Evolutionary conservation across 92 coral and sea anemone genomes (phyloP), one percentile per base, ranked within the genome.

Genomic region (Palythoa caribaeorum): DNA sequence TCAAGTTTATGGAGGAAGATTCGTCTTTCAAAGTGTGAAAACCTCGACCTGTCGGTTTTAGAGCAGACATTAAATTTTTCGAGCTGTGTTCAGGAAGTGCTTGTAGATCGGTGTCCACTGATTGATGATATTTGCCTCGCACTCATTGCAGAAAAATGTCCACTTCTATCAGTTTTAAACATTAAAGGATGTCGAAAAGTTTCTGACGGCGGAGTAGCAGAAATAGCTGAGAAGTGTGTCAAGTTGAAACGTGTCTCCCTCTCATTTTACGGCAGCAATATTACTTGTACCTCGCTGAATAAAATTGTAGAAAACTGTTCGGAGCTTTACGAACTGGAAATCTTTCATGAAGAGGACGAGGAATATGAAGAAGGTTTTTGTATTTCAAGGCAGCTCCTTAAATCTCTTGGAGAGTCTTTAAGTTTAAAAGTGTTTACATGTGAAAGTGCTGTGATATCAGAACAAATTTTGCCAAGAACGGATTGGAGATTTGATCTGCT

Each of bases 1-100:
- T 40, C 93, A 5, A 93, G 92, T 71, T 94, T 94, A 35, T 94
- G 98, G 98, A 73, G 90, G 39, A 77, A 70, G 20, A 63, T 94
- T 35, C 2, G 70, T 53, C 90, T 94, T 57, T 94, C 95, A 55
- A 89, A 83, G 80, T 88, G 89, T 87, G 90, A 91, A 57, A 81
- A 78, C 20, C 85, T 94, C 6, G 81, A 86, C 84, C 47, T 47
- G 15, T 83, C 71, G 12, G 93, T 83, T 63, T 66, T 94, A 50
- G 59, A 76, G 38, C 89, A 84, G 54, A 66, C 91, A 2, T 75
- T 94, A 60, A 87, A 85, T 2, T 91, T 92, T 88, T 75, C 94
- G 74, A 88, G 84, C 8, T 79, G 77, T 59, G 88, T 93, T 17
- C 88, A 77, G 77, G 94, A 93, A 52, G 92, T 94, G 16, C 87